Evolutionary conservation across 2,113 vertebrate species (phyloP).

Genomic region (Phyllostomus hastatus): DNA sequence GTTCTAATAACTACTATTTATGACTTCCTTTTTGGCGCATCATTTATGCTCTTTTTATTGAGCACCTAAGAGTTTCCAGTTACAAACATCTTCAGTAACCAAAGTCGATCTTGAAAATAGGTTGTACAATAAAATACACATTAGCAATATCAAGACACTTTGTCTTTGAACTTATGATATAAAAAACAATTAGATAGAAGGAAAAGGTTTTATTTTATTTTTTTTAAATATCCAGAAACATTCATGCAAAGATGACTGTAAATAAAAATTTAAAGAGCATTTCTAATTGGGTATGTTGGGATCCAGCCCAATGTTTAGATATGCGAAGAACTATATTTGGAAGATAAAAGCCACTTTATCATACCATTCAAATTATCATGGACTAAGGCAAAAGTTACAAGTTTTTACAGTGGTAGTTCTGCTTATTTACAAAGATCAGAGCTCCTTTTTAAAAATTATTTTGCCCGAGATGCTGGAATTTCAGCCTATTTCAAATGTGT

Average conservation of each 20-base stretch:
- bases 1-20: background rate
- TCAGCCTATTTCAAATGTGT: background rate
- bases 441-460: background rate
- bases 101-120: background rate
- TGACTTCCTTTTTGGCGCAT: background rate
- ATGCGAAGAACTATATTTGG: background rate
- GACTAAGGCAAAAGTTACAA: background rate
- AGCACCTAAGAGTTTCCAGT: background rate
- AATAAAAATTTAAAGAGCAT: slow-evolving; percentile 1
- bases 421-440: background rate
- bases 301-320: background rate
- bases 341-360: background rate
- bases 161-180: background rate
- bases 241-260: background rate
- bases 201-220: background rate
- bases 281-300: background rate
- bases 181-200: background rate
- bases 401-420: background rate
- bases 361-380: background rate
- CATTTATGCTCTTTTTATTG: background rate
- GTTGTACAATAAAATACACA: background rate
- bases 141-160: background rate
- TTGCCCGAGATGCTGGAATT: background rate
- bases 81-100: background rate
- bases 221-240: background rate